phyloP scores from a whole-genome alignment of 2,113 vertebrate genomes.

The human (Homo sapiens) region DNA sequence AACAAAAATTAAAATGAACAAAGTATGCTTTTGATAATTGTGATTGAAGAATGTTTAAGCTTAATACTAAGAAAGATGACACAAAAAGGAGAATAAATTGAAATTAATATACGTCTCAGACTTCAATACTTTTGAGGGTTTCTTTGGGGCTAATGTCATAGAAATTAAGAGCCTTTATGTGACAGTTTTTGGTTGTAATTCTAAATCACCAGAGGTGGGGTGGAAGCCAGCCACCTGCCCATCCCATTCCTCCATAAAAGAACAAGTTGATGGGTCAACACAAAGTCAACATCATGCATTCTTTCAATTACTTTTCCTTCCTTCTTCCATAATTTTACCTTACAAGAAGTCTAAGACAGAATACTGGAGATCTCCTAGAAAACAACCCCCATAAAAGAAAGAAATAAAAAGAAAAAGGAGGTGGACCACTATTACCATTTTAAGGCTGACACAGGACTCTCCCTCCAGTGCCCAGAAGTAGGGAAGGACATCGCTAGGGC shows the following conservation, averaged over 20 bases:
- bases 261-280: background rate
- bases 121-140: background rate
- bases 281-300: background rate
- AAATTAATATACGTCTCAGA: background rate
- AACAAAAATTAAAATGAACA: constrained; percentile 20
- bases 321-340: background rate
- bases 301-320: constrained; percentile 1
- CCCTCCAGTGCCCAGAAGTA: accelerated
- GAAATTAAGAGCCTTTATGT: background rate
- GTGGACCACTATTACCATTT: accelerated
- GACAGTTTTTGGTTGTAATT: background rate
- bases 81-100: background rate
- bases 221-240: background rate
- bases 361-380: background rate
- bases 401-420: background rate
- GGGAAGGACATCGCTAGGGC: too few species aligned
- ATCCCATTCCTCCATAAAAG: background rate
- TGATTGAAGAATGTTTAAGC: background rate
- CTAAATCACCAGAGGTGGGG: background rate
- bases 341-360: background rate
- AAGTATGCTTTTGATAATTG: background rate
- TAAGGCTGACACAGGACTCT: background rate
- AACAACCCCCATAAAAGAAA: background rate
- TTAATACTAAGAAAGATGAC: background rate
- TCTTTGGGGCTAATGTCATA: background rate